phyloP scores from a whole-genome alignment of 1,140 invertebrate species.

The Nasonia giraulti region DNA sequence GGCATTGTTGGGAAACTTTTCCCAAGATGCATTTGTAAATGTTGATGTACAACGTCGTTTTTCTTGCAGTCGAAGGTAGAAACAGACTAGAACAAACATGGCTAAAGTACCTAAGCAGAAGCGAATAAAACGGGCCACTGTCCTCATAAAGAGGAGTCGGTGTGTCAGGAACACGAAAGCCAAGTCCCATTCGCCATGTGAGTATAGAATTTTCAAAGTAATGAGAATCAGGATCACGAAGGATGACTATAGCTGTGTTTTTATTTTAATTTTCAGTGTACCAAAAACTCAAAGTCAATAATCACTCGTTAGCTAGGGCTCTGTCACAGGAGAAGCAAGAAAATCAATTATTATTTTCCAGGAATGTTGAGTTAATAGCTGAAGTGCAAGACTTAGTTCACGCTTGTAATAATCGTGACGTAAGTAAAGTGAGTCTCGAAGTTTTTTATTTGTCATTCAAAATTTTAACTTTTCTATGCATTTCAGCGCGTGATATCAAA shows the following conservation, averaged over 20 bases:
- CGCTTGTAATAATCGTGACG: constrained; percentile 60
- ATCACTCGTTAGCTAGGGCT: constrained; percentile 64
- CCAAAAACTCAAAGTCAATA: constrained; percentile 64
- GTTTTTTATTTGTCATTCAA: not conserved
- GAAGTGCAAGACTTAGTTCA: constrained; percentile 60
- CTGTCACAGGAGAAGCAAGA: constrained; percentile 65
- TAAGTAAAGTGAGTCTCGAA: constrained; percentile 49
- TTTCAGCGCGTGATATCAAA: constrained; percentile 59
- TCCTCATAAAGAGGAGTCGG: constrained; percentile 59
- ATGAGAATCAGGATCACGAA: not conserved
- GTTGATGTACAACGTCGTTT: not conserved
- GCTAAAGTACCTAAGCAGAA: constrained; percentile 58
- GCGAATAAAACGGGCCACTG: constrained; percentile 56
- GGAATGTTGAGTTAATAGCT: constrained; percentile 60
- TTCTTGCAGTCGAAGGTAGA: not conserved
- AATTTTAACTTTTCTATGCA: not conserved
- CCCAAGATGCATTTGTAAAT: not conserved
- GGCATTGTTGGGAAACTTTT: not conserved
- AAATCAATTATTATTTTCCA: constrained; percentile 58
- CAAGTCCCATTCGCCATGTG: constrained; percentile 57
- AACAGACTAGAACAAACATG: constrained; percentile 56
- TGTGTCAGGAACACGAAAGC: constrained; percentile 51
- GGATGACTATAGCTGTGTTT: not conserved
- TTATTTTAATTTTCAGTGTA: constrained; percentile 53
- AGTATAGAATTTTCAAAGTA: constrained; percentile 42